Percentiles rank a stretch among this genome's conserved stretches.
phyloP scores from a whole-genome alignment of 2,888 invertebrate species.

The Platycheirus rosarum region DNA sequence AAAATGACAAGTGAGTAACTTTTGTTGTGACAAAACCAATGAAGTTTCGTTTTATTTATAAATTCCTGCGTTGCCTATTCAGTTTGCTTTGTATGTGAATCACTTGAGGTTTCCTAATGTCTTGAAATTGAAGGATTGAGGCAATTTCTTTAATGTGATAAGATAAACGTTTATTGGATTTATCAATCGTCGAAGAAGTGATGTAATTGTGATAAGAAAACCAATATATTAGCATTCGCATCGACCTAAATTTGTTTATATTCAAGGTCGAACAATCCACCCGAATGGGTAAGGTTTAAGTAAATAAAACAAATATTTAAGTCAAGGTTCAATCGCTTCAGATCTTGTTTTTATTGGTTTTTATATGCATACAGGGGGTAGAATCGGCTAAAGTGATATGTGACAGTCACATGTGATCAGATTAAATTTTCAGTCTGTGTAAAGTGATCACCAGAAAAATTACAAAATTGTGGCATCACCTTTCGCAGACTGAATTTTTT shows the following conservation, averaged over 20 bases:
- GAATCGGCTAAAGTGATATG: too few species aligned
- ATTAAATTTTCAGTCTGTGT: too few species aligned
- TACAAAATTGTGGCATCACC: too few species aligned
- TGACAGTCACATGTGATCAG: too few species aligned
- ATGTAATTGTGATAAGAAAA: constrained; percentile 36
- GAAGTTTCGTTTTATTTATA: not conserved
- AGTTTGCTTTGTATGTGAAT: constrained; percentile 42
- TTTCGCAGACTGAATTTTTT: too few species aligned
- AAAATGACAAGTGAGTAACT: constrained; percentile 57
- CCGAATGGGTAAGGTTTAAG: not conserved
- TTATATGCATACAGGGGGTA: too few species aligned
- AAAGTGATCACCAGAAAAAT: too few species aligned
- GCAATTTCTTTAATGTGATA: not conserved
- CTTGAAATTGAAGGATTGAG: constrained; percentile 4
- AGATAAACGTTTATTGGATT: not conserved
- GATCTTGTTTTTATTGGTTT: too few species aligned
- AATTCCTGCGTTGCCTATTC: not conserved
- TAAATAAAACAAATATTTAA: not conserved
- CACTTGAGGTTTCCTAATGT: constrained; percentile 34
- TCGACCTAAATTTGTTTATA: constrained; percentile 27
- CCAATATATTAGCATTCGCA: constrained; percentile 15
- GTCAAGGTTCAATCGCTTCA: constrained; percentile 7
- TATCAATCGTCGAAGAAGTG: constrained; percentile 10
- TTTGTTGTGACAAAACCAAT: constrained; percentile 21
- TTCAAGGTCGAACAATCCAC: constrained; percentile 59